Conservation (phyloP, 2,888 invertebrate species). For the Polyploca ridens region DNA sequence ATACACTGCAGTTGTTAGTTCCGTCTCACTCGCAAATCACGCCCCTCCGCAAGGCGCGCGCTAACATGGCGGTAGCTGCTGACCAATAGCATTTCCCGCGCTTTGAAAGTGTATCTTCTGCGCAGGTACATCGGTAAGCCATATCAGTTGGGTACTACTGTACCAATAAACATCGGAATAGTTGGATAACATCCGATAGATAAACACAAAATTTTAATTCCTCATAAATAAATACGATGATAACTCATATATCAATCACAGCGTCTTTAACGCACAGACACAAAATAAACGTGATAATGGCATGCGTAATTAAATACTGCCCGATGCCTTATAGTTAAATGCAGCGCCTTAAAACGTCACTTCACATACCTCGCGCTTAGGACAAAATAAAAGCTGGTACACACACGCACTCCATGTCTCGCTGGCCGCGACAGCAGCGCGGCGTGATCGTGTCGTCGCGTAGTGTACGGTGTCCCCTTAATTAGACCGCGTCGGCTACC, state of each 20-base stretch:
- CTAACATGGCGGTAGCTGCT: too few species aligned
- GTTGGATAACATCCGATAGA: background rate
- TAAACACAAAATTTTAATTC: background rate
- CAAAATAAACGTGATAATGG: background rate
- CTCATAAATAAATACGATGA: background rate
- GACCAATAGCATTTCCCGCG: too few species aligned
- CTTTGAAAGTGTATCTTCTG: too few species aligned
- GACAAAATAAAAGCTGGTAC: slow-evolving; percentile 33
- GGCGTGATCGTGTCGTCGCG: slow-evolving; percentile 35
- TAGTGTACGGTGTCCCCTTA: slow-evolving; percentile 44
- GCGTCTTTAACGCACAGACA: too few species aligned
- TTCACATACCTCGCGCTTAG: background rate
- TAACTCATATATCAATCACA: background rate
- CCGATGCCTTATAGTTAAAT: background rate
- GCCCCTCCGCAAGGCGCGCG: too few species aligned
- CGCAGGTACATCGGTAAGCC: too few species aligned
- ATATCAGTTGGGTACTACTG: too few species aligned
- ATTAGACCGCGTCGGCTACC: slow-evolving; percentile 59
- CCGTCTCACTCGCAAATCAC: too few species aligned
- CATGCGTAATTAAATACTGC: background rate
- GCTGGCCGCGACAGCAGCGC: slow-evolving; percentile 29
- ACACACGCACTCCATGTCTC: slow-evolving; percentile 35
- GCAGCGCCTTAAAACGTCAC: background rate
- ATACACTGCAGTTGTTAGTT: too few species aligned
- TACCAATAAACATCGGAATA: background rate